Evolutionary conservation across 2,888 invertebrate genomes (phyloP).

Genomic region (Listrodromus nycthemerus): DNA sequence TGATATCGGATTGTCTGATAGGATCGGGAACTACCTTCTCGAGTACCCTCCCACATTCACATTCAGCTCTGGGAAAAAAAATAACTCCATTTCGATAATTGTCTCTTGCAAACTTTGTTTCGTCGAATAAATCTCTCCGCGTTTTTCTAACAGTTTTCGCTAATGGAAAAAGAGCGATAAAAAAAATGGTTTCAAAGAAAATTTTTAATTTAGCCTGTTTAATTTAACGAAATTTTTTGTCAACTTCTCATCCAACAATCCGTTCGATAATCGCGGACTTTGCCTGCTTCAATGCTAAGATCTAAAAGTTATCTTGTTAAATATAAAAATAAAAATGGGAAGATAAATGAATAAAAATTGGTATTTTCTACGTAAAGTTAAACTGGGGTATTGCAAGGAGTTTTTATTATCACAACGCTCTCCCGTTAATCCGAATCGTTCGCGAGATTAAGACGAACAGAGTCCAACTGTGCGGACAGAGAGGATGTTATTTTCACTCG

Average conservation of each 20-base stretch:
- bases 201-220: too few species aligned
- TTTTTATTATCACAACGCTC: constrained; percentile 1
- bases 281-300: background rate
- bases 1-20: constrained; percentile 24
- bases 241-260: background rate
- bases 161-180: too few species aligned
- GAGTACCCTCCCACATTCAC: constrained; percentile 21
- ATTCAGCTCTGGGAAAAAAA: background rate
- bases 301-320: too few species aligned
- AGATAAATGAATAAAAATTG: background rate
- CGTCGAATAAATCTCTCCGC: background rate
- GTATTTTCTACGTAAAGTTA: background rate
- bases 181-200: too few species aligned
- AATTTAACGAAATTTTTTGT: too few species aligned
- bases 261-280: background rate
- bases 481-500: constrained; percentile 16
- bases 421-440: constrained; percentile 72
- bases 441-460: constrained; percentile 68
- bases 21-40: background rate
- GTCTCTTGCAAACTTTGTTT: background rate
- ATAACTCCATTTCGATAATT: background rate
- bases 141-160: too few species aligned
- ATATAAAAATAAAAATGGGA: too few species aligned
- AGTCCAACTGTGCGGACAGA: constrained; percentile 2
- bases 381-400: background rate